Base-by-base conservation (phyloP, 2,888 invertebrate species). In the Leuctra nigra region DNA sequence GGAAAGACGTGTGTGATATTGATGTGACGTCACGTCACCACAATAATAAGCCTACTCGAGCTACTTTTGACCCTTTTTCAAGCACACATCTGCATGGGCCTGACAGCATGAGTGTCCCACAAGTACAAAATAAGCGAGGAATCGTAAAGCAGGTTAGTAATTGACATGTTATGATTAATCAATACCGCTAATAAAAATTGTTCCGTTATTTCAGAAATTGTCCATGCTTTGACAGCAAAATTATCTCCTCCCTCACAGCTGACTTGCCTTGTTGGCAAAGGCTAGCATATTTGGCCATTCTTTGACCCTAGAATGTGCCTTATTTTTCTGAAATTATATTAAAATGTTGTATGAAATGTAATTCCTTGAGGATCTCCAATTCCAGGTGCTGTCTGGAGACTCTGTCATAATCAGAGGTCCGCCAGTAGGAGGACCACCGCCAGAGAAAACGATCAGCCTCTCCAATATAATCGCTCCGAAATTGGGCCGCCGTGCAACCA, bases 361-460 rank as follows among this genome's bases (percentile, higher is more conserved):
- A 22, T 36, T 23, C n/a, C n/a, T n/a, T n/a, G n/a, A n/a, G 9
- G 20, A 50, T 35, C 48, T 62, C 54, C 55, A 59, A 61, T 72
- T 77, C 48, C 64, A 98, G 97, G 87, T 98, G 61, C 79, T 93
- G 61, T 97, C 98, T 59, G 99, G 98, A 57, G 99, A 99, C 75
- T 89, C 96, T 57, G 82, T 99, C 59, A 86, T 96, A 50, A 89
- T 99, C 65, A 81, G 95, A 68, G 93, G 86, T 61, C 80, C 84
- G 62, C 87, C 88, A 1, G 83, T 83, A 68, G 81, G 81, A 57
- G 91, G 93, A 16, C 92, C 92, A 35, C 96, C 97, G 39, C 91
- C 90, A 60, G 98, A 98, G 75, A 88, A 90, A 74, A 88, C 90
- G 63, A 81, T 99, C 54, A 87, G 87, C 62, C 83, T 99, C 64